phyloP scores from a whole-genome alignment of 2,888 invertebrate species.

The Hirtodrosophila alboralis region DNA sequence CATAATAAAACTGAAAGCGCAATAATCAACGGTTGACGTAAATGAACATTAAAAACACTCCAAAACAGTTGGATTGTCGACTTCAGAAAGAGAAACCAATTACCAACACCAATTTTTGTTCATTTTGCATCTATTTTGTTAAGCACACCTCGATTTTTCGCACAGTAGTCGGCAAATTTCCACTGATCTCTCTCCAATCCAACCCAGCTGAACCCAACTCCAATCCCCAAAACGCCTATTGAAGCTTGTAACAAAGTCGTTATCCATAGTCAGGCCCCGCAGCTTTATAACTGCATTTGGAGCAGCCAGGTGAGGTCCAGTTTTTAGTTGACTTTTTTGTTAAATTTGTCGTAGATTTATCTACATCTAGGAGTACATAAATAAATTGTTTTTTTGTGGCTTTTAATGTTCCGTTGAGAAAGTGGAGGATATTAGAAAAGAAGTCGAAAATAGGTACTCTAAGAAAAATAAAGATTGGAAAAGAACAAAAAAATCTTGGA shows the following conservation, averaged over 20 bases:
- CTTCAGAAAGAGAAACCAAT: conserved; percentile 15
- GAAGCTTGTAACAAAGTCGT: conserved; percentile 22
- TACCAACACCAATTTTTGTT: conserved; percentile 13
- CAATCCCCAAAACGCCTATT: not conserved
- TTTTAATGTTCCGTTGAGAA: conserved; percentile 25
- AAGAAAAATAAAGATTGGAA: too few relatives aligned
- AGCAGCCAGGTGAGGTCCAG: not conserved
- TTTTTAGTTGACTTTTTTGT: conserved; percentile 22
- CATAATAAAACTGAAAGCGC: conserved; percentile 76
- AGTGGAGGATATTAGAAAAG: conserved; percentile 26
- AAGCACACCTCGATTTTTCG: conserved; percentile 43
- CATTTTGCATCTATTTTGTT: conserved; percentile 30
- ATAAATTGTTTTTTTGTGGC: conserved; percentile 47
- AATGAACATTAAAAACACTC: conserved; percentile 66
- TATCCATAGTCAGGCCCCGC: conserved; percentile 23
- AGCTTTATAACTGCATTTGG: conserved; percentile 40
- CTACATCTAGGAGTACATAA: conserved; percentile 34
- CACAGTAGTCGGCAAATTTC: conserved; percentile 52
- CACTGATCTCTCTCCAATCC: conserved; percentile 27
- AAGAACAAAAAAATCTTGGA: too few relatives aligned
- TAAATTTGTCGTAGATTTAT: conserved; percentile 57
- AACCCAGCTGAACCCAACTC: not conserved
- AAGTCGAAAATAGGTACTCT: not conserved
- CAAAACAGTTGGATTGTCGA: not conserved
- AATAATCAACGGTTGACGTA: conserved; percentile 67